phyloP scores from a whole-genome alignment of 2,888 invertebrate genomes.

The Salpingus planirostris region DNA sequence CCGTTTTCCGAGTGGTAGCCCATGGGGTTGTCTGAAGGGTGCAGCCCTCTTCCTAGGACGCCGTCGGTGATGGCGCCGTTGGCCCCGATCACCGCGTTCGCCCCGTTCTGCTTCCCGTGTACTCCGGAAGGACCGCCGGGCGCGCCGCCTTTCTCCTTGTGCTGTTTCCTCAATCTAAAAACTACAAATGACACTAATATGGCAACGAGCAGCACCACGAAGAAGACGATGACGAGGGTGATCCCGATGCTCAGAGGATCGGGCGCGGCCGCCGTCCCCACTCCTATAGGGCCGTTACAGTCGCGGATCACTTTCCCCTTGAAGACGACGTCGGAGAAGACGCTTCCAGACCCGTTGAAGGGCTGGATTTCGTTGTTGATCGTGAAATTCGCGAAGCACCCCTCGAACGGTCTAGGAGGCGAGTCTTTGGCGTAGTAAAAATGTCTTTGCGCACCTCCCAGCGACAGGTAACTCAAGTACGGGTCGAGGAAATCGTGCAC shows the following conservation, averaged over 20 bases:
- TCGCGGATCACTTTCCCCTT: slow-evolving; percentile 67
- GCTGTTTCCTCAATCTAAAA: slow-evolving; percentile 78
- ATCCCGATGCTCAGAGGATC: slow-evolving; percentile 89
- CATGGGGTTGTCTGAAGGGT: slow-evolving; percentile 62
- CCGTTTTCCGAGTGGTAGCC: slow-evolving; percentile 65
- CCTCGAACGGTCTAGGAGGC: slow-evolving; percentile 64
- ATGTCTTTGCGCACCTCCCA: slow-evolving; percentile 68
- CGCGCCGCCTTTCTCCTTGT: slow-evolving; percentile 71
- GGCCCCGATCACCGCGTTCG: slow-evolving; percentile 59
- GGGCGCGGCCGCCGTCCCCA: slow-evolving; percentile 68
- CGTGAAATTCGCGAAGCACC: slow-evolving; percentile 82
- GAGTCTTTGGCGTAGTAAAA: slow-evolving; percentile 47
- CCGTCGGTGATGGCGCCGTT: slow-evolving; percentile 57
- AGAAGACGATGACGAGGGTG: slow-evolving; percentile 88
- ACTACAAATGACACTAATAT: slow-evolving; percentile 88
- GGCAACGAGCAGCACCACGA: slow-evolving; percentile 79
- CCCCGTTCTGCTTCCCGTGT: slow-evolving; percentile 72
- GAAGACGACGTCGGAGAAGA: slow-evolving; percentile 60
- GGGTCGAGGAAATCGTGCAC: slow-evolving; percentile 90
- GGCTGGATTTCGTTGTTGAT: slow-evolving; percentile 86
- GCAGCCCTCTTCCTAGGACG: slow-evolving; percentile 58
- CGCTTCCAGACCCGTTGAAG: slow-evolving; percentile 77
- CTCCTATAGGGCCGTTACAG: slow-evolving; percentile 67
- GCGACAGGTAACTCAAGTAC: slow-evolving; percentile 68
- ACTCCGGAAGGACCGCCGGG: slow-evolving; percentile 58